Conservation (phyloP, 1,140 invertebrate species). For the Drosophila kohkoa region DNA sequence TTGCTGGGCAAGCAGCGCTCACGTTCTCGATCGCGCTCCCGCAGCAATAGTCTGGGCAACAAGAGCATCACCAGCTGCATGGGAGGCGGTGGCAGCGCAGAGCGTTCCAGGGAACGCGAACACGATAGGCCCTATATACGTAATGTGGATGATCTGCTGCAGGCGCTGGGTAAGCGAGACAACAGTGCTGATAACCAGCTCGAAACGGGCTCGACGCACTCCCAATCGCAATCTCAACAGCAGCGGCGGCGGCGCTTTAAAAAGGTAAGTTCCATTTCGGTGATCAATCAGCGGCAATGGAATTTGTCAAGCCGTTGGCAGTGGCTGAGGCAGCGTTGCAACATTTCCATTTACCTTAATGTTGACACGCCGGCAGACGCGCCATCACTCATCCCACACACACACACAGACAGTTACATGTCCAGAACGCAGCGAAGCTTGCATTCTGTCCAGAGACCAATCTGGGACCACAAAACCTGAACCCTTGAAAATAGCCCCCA, state of each 20-base stretch:
- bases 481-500: constrained; percentile 22
- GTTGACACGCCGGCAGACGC: constrained; percentile 21
- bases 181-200: constrained; percentile 38
- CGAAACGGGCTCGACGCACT: constrained; percentile 68
- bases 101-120: constrained; percentile 35
- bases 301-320: constrained; percentile 42
- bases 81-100: constrained; percentile 18
- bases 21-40: constrained; percentile 67
- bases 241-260: constrained; percentile 69
- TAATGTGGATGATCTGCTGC: constrained; percentile 77
- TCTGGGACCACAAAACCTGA: background rate
- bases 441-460: background rate
- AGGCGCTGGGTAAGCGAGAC: constrained; percentile 63
- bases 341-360: constrained; percentile 43
- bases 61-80: constrained; percentile 67
- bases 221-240: constrained; percentile 33
- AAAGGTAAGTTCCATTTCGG: constrained; percentile 64
- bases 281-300: constrained; percentile 38
- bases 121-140: constrained; percentile 65
- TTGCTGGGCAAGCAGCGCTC: constrained; percentile 75
- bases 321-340: constrained; percentile 19
- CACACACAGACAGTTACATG: constrained; percentile 21
- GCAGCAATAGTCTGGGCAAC: constrained; percentile 78
- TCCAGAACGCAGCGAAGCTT: constrained; percentile 63
- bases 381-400: constrained; percentile 32